Percentiles rank a stretch among this genome's conserved stretches.
Evolutionary conservation across 30 jellyfish, hydroid and myxozoan species (phyloP).

Genomic region (Sanderia malayensis): DNA sequence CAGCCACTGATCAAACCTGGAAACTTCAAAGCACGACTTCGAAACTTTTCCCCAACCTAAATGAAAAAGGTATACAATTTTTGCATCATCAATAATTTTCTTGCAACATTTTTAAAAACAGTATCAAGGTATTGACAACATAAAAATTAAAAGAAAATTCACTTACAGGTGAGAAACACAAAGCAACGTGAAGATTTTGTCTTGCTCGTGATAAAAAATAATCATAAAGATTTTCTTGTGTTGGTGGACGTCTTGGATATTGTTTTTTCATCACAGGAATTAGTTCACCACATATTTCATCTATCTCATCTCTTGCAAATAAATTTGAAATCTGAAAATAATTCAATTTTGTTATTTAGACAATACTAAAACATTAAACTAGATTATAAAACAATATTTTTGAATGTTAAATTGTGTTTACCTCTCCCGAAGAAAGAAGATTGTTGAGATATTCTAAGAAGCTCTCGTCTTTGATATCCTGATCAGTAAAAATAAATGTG

Average conservation of each 20-base stretch:
- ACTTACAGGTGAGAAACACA: conserved; percentile 86
- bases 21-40: conserved; percentile 74
- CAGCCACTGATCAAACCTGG: conserved; percentile 90
- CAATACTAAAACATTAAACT: too few species aligned
- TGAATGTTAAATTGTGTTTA: conserved; percentile 8
- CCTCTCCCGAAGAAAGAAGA: conserved; percentile 81
- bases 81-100: too few species aligned
- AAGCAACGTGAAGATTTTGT: conserved; percentile 77
- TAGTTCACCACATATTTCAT: conserved; percentile 74
- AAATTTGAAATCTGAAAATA: conserved; percentile 67
- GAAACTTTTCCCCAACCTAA: conserved; percentile 88
- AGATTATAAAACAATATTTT: too few species aligned
- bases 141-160: too few species aligned
- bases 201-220: conserved; percentile 74
- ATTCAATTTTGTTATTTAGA: too few species aligned
- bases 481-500: conserved; percentile 79
- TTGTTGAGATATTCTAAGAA: conserved; percentile 66
- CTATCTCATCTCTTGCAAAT: conserved; percentile 83
- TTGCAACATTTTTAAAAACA: too few species aligned
- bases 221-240: conserved; percentile 75
- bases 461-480: conserved; percentile 83
- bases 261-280: conserved; percentile 80
- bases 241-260: conserved; percentile 81
- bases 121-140: too few species aligned
- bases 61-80: too few species aligned